phyloP scores from a whole-genome alignment of 2,888 invertebrate species.

The Elysia crispata region DNA sequence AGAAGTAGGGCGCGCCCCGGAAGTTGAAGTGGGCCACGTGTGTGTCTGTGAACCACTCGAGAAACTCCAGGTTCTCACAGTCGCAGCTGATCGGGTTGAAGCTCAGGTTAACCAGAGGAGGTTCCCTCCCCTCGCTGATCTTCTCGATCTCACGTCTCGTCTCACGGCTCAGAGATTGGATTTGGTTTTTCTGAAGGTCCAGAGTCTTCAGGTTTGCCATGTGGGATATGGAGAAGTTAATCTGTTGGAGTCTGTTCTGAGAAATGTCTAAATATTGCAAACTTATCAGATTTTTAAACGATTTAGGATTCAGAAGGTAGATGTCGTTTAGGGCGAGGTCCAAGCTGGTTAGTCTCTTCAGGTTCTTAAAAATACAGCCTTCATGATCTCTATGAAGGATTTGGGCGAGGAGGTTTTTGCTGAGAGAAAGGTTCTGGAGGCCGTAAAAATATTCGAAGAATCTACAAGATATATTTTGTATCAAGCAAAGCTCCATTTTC shows the following conservation, averaged over 20 bases:
- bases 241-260: constrained; percentile 31
- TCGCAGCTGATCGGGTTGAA: constrained; percentile 50
- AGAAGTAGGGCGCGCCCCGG: constrained; percentile 39
- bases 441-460: constrained; percentile 44
- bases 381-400: constrained; percentile 12
- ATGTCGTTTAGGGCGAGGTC: constrained; percentile 44
- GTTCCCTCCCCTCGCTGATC: not conserved
- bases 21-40: constrained; percentile 30
- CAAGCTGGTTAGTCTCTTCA: constrained; percentile 29
- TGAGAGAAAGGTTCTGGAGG: constrained; percentile 37
- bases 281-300: constrained; percentile 26
- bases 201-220: constrained; percentile 43
- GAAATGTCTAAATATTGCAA: constrained; percentile 38
- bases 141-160: constrained; percentile 32
- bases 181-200: constrained; percentile 43
- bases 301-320: not conserved
- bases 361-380: constrained; percentile 38
- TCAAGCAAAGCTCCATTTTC: constrained; percentile 28
- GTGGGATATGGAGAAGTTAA: constrained; percentile 23
- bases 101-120: constrained; percentile 40
- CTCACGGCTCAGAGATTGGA: constrained; percentile 18
- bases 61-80: constrained; percentile 48
- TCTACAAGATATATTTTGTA: constrained; percentile 5
- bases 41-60: constrained; percentile 45
- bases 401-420: constrained; percentile 38